These are phyloP conservation scores for Phortica magna DNA, from an alignment of 2,888 invertebrate genomes.

Conservation along the genomic window DNA sequence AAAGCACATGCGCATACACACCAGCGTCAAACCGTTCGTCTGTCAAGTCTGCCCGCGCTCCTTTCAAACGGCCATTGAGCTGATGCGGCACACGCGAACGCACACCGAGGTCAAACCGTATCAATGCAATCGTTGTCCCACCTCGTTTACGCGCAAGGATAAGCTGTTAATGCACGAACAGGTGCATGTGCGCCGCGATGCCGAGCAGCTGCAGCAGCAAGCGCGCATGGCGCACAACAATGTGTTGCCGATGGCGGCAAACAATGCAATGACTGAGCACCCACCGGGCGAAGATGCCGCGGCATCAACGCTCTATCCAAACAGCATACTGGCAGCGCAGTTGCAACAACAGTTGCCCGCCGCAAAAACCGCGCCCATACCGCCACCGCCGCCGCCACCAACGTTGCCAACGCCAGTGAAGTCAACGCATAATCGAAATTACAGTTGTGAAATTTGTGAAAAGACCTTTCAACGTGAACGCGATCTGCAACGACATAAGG, in stretches of 20 bases:
- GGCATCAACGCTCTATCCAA: constrained; percentile 13
- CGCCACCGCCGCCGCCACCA: constrained; percentile 23
- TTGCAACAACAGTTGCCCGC: constrained; percentile 34
- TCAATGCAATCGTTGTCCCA: constrained; percentile 83
- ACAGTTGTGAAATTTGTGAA: constrained; percentile 83
- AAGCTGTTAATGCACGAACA: constrained; percentile 84
- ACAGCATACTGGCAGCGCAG: constrained; percentile 17
- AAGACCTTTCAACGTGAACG: constrained; percentile 85
- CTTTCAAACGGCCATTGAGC: constrained; percentile 84
- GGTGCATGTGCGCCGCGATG: constrained; percentile 78
- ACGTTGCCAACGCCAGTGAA: neutral
- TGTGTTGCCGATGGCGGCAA: neutral
- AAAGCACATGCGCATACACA: constrained; percentile 86
- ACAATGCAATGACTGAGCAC: neutral
- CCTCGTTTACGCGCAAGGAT: constrained; percentile 84
- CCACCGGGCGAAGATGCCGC: neutral
- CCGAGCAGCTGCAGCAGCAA: constrained; percentile 59
- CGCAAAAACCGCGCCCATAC: constrained; percentile 24
- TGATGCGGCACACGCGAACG: constrained; percentile 83
- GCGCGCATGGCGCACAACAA: constrained; percentile 35
- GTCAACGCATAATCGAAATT: constrained; percentile 76
- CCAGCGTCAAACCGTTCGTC: constrained; percentile 85
- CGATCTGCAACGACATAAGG: constrained; percentile 84
- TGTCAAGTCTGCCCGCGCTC: constrained; percentile 86
- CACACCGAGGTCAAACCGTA: constrained; percentile 84